These are phyloP conservation scores for Ovis canadensis DNA, from an alignment of 2,113 vertebrate species.

Conservation along the genomic window DNA sequence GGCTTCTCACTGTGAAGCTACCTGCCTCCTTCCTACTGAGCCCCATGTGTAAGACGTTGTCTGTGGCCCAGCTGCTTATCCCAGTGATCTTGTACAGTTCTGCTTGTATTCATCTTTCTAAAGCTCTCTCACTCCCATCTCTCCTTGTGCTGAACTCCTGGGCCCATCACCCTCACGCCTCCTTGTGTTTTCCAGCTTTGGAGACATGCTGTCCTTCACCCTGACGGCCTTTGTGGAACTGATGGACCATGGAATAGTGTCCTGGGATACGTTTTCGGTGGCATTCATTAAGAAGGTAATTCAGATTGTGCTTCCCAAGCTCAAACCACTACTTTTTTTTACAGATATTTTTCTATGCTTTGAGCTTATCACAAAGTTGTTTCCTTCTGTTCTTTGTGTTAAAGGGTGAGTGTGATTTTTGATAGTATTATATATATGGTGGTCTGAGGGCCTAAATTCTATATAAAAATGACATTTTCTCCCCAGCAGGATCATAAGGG, in stretches of 20 bases:
- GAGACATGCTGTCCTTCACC: conserved; percentile 97
- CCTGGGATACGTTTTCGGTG: conserved; percentile 99
- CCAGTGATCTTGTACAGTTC: neutral
- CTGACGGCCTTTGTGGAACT: conserved; percentile 98
- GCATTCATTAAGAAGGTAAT: conserved; percentile 99
- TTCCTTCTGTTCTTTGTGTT: neutral
- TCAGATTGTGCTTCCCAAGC: neutral
- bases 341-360: neutral
- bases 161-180: neutral
- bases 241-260: conserved; percentile 99
- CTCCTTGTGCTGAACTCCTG: neutral
- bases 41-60: rapidly evolving
- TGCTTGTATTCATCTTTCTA: neutral
- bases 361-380: neutral
- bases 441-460: neutral
- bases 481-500: neutral
- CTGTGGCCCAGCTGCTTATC: neutral
- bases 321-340: neutral
- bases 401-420: neutral
- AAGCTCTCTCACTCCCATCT: neutral
- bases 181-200: conserved; percentile 89
- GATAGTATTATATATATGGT: neutral
- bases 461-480: neutral
- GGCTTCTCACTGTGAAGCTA: neutral
- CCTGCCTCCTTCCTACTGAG: neutral